Conservation (phyloP, 2,113 vertebrate genomes). For the Ciconia stormi region DNA sequence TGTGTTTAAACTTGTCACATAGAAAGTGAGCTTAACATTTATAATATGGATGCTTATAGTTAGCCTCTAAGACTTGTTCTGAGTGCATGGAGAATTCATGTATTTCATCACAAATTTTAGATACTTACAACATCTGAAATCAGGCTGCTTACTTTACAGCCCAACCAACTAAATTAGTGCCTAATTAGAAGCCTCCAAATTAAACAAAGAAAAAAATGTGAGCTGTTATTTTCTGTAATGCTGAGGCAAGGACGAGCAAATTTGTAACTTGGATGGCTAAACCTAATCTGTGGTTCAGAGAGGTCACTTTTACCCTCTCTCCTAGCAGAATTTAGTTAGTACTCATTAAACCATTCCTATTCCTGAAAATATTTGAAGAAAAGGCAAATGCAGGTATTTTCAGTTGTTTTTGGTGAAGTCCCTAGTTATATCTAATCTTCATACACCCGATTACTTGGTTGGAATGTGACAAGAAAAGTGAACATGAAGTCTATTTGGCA, state of each 20-base stretch:
- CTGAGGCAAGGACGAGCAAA: neutral
- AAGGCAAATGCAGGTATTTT: neutral
- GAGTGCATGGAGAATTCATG: neutral
- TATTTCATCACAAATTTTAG: neutral
- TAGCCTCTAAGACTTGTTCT: neutral
- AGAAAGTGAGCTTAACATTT: neutral
- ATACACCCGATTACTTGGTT: fast-evolving
- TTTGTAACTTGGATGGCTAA: neutral
- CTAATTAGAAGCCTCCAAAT: neutral
- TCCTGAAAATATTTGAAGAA: neutral
- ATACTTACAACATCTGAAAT: neutral
- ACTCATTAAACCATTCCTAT: neutral
- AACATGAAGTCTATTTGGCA: neutral
- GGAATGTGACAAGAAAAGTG: neutral
- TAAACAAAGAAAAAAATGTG: neutral
- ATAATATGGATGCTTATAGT: neutral
- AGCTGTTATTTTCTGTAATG: neutral
- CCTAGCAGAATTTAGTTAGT: neutral
- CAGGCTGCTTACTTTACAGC: neutral
- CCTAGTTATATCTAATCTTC: neutral
- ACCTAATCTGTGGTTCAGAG: neutral
- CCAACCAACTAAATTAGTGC: neutral
- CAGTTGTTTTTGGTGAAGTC: neutral
- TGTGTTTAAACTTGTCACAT: neutral
- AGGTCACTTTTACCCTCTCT: neutral